A percentile compares a stretch with the other conserved stretches of the same genome.
Evolutionary conservation across 2,888 invertebrate species (phyloP).

Genomic region (Hipparchia sbordonii): DNA sequence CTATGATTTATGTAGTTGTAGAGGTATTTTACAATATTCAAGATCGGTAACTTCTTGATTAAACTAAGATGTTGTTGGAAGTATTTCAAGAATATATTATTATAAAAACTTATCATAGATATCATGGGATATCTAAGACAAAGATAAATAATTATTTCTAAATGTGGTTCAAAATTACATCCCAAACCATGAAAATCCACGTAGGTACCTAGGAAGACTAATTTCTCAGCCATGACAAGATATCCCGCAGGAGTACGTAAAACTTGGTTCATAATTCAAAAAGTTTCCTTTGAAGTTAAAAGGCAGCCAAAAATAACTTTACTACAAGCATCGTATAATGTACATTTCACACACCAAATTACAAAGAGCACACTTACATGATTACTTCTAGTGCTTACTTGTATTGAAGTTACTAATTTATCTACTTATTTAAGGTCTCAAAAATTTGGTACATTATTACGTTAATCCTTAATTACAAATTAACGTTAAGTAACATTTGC

Average conservation of each 20-base stretch:
- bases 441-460: neutral
- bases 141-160: neutral
- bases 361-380: neutral
- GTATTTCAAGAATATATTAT: too few species aligned
- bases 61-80: too few species aligned
- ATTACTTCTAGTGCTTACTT: neutral
- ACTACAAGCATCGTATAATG: slow-evolving; percentile 6
- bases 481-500: too few species aligned
- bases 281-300: slow-evolving; percentile 12
- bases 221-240: neutral
- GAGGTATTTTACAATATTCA: too few species aligned
- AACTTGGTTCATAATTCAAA: slow-evolving; percentile 14
- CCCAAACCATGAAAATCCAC: neutral
- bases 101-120: too few species aligned
- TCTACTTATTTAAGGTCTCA: neutral
- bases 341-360: neutral
- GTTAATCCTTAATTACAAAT: neutral
- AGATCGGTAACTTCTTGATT: too few species aligned
- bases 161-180: neutral
- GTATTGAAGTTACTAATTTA: neutral
- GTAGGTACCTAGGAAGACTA: neutral
- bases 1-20: too few species aligned
- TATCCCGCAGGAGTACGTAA: slow-evolving; percentile 10
- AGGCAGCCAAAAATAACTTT: slow-evolving; percentile 8
- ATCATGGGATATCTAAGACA: too few species aligned